A percentile compares a stretch with the other conserved stretches of the same genome.
phyloP scores from a whole-genome alignment of 2,888 invertebrate genomes.

The Cyclophora albipunctata region DNA sequence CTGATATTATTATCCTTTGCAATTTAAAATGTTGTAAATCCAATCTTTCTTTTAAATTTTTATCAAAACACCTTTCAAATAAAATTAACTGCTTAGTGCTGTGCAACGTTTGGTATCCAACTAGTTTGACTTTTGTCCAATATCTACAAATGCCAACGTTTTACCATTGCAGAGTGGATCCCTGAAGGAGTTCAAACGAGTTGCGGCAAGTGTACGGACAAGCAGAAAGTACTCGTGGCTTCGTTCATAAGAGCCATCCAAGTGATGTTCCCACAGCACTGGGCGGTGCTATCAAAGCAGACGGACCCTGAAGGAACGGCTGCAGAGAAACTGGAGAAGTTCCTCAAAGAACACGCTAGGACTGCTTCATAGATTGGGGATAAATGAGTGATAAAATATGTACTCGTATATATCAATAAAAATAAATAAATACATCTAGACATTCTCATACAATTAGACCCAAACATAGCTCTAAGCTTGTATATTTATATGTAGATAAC shows the following conservation, averaged over 20 bases:
- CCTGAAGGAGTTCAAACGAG: conserved; percentile 37
- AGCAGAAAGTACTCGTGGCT: conserved; percentile 68
- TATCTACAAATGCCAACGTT: conserved; percentile 2
- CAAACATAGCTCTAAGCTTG: too few relatives aligned
- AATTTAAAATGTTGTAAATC: too few relatives aligned
- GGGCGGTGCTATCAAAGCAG: conserved; percentile 74
- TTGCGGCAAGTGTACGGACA: conserved; percentile 78
- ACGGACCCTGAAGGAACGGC: conserved; percentile 78
- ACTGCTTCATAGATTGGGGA: neutral
- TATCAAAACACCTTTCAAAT: too few relatives aligned
- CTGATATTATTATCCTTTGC: too few relatives aligned
- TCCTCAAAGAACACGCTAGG: conserved; percentile 23
- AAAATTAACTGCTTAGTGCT: too few relatives aligned
- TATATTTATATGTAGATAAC: too few relatives aligned
- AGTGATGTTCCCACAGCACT: conserved; percentile 75
- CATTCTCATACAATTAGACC: neutral
- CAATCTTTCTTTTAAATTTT: too few relatives aligned
- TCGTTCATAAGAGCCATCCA: conserved; percentile 77
- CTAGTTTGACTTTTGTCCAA: too few relatives aligned
- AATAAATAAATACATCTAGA: neutral
- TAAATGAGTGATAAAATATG: too few relatives aligned
- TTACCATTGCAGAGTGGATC: conserved; percentile 29
- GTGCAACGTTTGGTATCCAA: too few relatives aligned
- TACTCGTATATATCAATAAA: too few relatives aligned
- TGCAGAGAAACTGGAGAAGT: conserved; percentile 67